phyloP scores from a whole-genome alignment of 2,888 invertebrate species.

The Sisyra terminalis region DNA sequence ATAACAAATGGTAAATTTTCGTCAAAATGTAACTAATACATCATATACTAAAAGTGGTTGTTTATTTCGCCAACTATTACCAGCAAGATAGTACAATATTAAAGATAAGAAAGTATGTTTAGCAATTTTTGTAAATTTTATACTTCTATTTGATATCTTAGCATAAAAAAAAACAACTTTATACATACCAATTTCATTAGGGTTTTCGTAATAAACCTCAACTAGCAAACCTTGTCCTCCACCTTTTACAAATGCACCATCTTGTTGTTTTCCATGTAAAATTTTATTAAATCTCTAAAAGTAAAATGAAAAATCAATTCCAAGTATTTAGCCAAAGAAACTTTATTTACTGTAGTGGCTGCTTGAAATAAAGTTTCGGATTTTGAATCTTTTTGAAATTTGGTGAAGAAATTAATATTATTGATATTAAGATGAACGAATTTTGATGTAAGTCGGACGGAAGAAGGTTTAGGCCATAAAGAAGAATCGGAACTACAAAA shows the following conservation, averaged over 20 bases:
- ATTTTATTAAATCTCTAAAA: conserved; percentile 20
- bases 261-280: conserved; percentile 21
- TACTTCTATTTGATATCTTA: too few species aligned
- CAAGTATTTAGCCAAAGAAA: not conserved
- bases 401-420: conserved; percentile 31
- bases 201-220: conserved; percentile 20
- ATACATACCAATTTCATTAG: conserved; percentile 12
- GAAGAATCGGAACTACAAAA: conserved; percentile 41
- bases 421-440: conserved; percentile 32
- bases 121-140: too few species aligned
- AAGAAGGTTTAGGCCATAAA: conserved; percentile 50
- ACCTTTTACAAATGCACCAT: conserved; percentile 19
- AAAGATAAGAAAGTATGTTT: too few species aligned
- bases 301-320: conserved; percentile 6
- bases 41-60: too few species aligned
- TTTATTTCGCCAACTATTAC: too few species aligned
- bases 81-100: too few species aligned
- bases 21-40: too few species aligned
- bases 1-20: too few species aligned
- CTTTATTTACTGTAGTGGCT: conserved; percentile 16
- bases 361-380: conserved; percentile 16
- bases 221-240: conserved; percentile 24
- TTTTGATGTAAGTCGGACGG: conserved; percentile 34
- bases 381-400: conserved; percentile 18
- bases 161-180: too few species aligned